Base-by-base conservation (phyloP, 2,888 invertebrate species). In the Agapostemon virescens region DNA sequence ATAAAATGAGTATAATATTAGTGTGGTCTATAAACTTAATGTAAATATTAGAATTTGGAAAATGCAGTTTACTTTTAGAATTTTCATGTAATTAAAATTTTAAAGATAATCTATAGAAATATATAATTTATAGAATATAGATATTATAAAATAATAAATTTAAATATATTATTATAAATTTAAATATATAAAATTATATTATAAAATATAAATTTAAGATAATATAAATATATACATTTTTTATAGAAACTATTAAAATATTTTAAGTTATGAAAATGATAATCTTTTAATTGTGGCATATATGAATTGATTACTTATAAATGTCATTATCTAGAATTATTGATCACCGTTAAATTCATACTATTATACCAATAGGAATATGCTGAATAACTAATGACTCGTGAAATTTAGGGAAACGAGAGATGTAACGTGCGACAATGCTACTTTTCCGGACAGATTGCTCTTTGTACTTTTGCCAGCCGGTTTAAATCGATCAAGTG, bases 401-500 rank as follows among this genome's bases (percentile, higher is more conserved):
- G 45, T 20, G 45, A 45, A 45, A 45, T 20, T 45, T 2, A n/a
- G 7, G 52, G 52, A 74, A 71, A 78, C 36, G 15, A 38, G 17
- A 71, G 66, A 49, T 58, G 23, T 68, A 71, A 77, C 64, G 69
- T 23, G 20, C 15, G 63, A 61, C 26, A 23, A 20, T 69, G 36
- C 52, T 36, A 49, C 42, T 49, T 69, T 70, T 52, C 55, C 67
- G 23, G 2, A 5, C 2, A 40, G 9, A 26, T 45, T 20, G n/a
- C 55, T 55, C 49, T 58, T 71, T 42, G 64, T 26, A 17, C 33
- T 76, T 67, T 45, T 26, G 20, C 17, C 3, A 45, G 55, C 33
- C 13, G 26, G 38, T 68, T 77, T 77, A 42, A 26, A 77, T 85
- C 58, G 75, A 82, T 77, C 76, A 66, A 58, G 61, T 72, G 61